Evolutionary conservation across 1,140 invertebrate species (phyloP).

Genomic region (Drosophila aff.): DNA sequence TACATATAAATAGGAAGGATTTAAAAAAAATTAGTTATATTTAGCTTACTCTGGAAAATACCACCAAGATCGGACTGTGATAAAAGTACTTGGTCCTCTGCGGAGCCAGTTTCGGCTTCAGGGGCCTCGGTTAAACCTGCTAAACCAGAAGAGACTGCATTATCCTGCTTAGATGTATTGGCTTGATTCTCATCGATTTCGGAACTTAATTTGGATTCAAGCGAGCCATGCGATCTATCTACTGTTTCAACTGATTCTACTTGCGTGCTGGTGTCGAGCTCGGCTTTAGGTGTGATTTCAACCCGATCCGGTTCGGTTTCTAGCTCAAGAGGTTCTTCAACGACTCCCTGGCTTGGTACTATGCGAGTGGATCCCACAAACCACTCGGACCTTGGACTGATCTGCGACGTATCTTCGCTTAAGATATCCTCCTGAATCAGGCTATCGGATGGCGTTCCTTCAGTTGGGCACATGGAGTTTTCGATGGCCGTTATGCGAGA

Average conservation of each 20-base stretch:
- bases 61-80: neutral
- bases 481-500: slow-evolving; percentile 48
- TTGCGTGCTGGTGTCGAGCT: slow-evolving; percentile 37
- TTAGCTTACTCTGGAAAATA: slow-evolving; percentile 30
- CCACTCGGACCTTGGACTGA: slow-evolving; percentile 48
- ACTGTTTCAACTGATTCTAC: slow-evolving; percentile 34
- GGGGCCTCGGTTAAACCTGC: slow-evolving; percentile 50
- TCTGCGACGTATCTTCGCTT: slow-evolving; percentile 1
- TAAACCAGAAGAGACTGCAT: slow-evolving; percentile 70
- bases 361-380: slow-evolving; percentile 72
- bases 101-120: slow-evolving; percentile 12
- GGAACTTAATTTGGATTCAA: slow-evolving; percentile 61
- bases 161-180: slow-evolving; percentile 53
- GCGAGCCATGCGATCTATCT: slow-evolving; percentile 51
- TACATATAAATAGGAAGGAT: too few species aligned
- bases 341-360: slow-evolving; percentile 29
- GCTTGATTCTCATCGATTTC: slow-evolving; percentile 33
- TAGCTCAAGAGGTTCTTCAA: slow-evolving; percentile 20
- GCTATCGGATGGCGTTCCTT: slow-evolving; percentile 25
- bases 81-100: slow-evolving; percentile 15
- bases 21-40: too few species aligned
- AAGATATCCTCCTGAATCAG: slow-evolving; percentile 9
- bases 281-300: slow-evolving; percentile 26
- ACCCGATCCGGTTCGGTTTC: slow-evolving; percentile 13
- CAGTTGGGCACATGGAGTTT: slow-evolving; percentile 9